Percentiles rank a stretch among this genome's conserved stretches.
Evolutionary conservation across 1,140 invertebrate genomes (phyloP).

Genomic region (Bactericera cockerelli): DNA sequence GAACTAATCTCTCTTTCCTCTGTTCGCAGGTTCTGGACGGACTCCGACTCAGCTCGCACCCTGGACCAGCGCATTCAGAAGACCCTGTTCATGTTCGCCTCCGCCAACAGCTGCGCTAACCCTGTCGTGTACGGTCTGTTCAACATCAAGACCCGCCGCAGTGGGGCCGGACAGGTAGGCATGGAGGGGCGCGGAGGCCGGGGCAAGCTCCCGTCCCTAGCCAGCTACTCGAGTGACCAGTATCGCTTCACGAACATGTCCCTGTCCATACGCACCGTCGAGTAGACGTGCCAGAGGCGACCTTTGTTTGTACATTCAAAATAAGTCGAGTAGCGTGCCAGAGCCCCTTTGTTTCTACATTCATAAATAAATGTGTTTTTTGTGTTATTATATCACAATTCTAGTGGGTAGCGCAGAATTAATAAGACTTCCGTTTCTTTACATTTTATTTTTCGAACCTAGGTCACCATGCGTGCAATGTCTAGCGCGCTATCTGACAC

Average conservation of each 20-base stretch:
- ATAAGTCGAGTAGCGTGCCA: no score
- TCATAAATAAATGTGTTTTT: no score
- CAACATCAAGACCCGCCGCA: slow-evolving; percentile 40
- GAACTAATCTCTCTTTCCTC: no score
- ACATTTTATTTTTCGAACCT: no score
- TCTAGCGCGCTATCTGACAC: no score
- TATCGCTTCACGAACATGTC: neutral
- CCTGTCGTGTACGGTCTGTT: slow-evolving; percentile 66
- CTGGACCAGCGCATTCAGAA: slow-evolving; percentile 67
- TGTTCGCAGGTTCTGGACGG: slow-evolving; percentile 63
- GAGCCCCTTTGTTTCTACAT: no score
- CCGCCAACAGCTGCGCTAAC: slow-evolving; percentile 85
- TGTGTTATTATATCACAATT: no score
- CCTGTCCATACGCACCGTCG: neutral
- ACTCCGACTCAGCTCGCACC: slow-evolving; percentile 48
- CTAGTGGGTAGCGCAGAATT: no score
- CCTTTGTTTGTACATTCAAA: no score
- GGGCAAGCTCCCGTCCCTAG: neutral
- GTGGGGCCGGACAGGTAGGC: slow-evolving; percentile 18
- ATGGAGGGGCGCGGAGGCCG: neutral
- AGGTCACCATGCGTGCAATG: no score
- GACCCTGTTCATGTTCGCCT: slow-evolving; percentile 80
- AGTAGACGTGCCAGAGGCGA: no score
- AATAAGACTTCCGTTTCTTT: no score
- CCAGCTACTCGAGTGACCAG: neutral